Evolutionary conservation across 2,797 vertebrate species (phyloP), one percentile per base, ranked within the genome.

Genomic region (Tiaroga cobitis): DNA sequence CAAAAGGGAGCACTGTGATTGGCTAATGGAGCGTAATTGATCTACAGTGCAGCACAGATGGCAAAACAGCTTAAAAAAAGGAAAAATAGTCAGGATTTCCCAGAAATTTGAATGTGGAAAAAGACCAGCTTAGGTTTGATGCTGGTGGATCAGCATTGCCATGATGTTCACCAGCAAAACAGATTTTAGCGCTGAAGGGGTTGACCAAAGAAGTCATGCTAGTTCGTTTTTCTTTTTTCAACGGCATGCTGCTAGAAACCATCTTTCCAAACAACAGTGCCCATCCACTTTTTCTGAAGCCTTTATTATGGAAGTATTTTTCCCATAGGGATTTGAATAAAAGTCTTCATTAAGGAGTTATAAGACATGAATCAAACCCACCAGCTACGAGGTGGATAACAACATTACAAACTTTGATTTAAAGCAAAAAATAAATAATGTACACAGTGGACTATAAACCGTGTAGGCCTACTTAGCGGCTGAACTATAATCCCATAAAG

Each of bases 1-100:
- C 92, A 92, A 91, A 86, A 85, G 49, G 76, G 51, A 85, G 63
- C 87, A 86, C 37, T 73, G 63, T 88, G 90, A 90, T 80, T 87
- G 84, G 61, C 85, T 88, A 90, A 92, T 90, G 88, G 83, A 89
- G 91, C 43, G 88, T 93, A 90, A 91, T 90, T 85, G 86, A 93
- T 93, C 91, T 88, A 61, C 73, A 75, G 85, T 75, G 78, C 88
- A 85, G 88, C 59, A n/a, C 67, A 61, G 65, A 54, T 85, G 77
- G 77, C 68, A 7, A 65, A 84, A 78, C 63, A 70, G 75, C 51
- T 29, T 16, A 16, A 4, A n/a, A 32, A 56, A 63, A 7, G 26
- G 34, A 16, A 39, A 63, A 73, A 59, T 70, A 49, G 26, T 41
- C 46, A 18, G 46, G 8, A 21, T n/a, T 70, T 78, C 3, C 43